Percentiles rank a stretch among this genome's conserved stretches.
Evolutionary conservation across 2,888 invertebrate genomes (phyloP).

Genomic region (Conops quadrifasciatus): DNA sequence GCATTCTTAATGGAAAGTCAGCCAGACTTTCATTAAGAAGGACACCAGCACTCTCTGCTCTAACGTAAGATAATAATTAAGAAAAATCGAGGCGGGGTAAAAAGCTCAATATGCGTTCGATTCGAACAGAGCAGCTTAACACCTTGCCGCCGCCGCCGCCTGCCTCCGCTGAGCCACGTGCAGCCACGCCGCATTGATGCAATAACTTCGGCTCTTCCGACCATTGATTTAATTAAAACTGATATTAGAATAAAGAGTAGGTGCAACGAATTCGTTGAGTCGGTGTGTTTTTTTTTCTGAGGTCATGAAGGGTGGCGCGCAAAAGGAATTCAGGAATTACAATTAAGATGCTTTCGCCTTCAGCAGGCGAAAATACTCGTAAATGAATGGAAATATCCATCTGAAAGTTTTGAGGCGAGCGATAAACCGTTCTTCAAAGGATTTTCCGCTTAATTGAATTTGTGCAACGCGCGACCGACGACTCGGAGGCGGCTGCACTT

Average conservation of each 20-base stretch:
- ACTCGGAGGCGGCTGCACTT: background rate
- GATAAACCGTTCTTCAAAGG: constrained; percentile 3
- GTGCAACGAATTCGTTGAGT: background rate
- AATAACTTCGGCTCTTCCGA: constrained; percentile 33
- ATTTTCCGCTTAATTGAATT: constrained; percentile 31
- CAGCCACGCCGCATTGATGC: background rate
- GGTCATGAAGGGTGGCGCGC: background rate
- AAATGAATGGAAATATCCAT: constrained; percentile 10
- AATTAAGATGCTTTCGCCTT: constrained; percentile 22
- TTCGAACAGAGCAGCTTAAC: too few relatives aligned
- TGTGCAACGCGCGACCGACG: background rate
- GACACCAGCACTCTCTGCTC: constrained; percentile 3
- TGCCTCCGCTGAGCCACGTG: background rate
- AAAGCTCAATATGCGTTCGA: too few relatives aligned
- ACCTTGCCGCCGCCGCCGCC: background rate
- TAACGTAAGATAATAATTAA: constrained; percentile 37
- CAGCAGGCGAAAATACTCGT: background rate
- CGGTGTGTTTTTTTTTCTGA: too few relatives aligned
- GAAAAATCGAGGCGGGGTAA: constrained; percentile 37
- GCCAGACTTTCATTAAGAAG: constrained; percentile 37
- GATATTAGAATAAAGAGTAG: constrained; percentile 31
- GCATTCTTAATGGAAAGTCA: constrained; percentile 33
- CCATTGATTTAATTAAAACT: constrained; percentile 41
- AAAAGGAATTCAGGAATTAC: constrained; percentile 13
- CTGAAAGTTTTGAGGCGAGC: constrained; percentile 19